Conservation (phyloP, 2,797 vertebrate genomes). For the Kryptopterus vitreolus region DNA sequence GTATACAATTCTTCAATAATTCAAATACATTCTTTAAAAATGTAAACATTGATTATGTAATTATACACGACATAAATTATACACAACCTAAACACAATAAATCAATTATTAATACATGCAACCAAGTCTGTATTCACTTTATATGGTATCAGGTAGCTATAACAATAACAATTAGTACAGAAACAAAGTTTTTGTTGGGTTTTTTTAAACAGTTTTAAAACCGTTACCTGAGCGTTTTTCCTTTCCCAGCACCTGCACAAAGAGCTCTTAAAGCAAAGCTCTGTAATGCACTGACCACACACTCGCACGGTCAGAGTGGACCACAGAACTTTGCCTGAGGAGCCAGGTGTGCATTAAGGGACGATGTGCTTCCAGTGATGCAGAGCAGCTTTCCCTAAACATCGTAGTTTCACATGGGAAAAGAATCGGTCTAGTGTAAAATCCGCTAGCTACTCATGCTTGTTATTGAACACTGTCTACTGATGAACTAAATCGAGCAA, state of each 20-base stretch:
- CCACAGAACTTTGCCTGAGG: constrained; percentile 58
- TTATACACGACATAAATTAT: too few relatives aligned
- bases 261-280: constrained; percentile 64
- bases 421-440: not conserved
- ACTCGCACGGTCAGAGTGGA: constrained; percentile 57
- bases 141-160: not conserved
- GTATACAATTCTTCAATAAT: too few relatives aligned
- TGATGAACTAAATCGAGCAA: too few relatives aligned
- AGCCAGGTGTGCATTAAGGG: constrained; percentile 36
- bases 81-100: not conserved
- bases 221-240: not conserved
- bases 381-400: not conserved
- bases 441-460: too few relatives aligned
- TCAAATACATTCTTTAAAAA: too few relatives aligned
- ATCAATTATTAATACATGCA: not conserved
- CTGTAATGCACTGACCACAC: constrained; percentile 69
- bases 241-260: constrained; percentile 1
- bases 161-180: not conserved
- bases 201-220: too few relatives aligned
- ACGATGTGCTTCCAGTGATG: not conserved
- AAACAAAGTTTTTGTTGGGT: not conserved
- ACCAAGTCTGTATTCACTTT: not conserved
- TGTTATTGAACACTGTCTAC: too few relatives aligned
- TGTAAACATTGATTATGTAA: too few relatives aligned
- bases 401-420: not conserved